Evolutionary conservation across 1,140 invertebrate genomes (phyloP).

Genomic region (fruit fly (Drosophila melanogaster)): DNA sequence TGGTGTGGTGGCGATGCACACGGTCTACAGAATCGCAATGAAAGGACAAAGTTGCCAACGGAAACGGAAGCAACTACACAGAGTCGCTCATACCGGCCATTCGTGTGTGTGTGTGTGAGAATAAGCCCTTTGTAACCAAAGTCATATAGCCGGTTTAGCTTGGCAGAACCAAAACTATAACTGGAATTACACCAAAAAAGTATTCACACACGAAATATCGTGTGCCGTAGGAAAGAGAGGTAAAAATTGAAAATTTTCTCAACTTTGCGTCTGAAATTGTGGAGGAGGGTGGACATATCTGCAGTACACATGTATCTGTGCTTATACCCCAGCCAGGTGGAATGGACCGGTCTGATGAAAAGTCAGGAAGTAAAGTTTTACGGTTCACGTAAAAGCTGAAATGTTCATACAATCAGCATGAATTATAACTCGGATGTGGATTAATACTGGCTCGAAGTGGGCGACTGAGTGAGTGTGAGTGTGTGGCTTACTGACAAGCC

Average conservation of each 20-base stretch:
- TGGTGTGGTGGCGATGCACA: slow-evolving; percentile 24
- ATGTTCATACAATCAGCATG: slow-evolving; percentile 83
- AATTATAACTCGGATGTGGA: slow-evolving; percentile 83
- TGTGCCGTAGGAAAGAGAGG: slow-evolving; percentile 30
- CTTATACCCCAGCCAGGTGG: slow-evolving; percentile 19
- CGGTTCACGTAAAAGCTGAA: slow-evolving; percentile 82
- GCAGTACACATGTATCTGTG: slow-evolving; percentile 34
- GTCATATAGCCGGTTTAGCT: slow-evolving; percentile 22
- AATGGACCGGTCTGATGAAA: slow-evolving; percentile 63
- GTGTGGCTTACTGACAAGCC: slow-evolving; percentile 46
- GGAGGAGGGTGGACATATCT: slow-evolving; percentile 17
- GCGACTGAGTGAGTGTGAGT: slow-evolving; percentile 6
- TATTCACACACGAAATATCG: slow-evolving; percentile 64
- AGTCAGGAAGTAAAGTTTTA: slow-evolving; percentile 82
- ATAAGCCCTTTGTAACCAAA: slow-evolving; percentile 62
- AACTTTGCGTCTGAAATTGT: slow-evolving; percentile 35
- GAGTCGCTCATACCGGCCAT: slow-evolving; percentile 35
- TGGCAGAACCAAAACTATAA: slow-evolving; percentile 63
- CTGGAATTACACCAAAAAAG: slow-evolving; percentile 72
- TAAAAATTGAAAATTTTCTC: slow-evolving; percentile 71
- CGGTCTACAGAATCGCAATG: slow-evolving; percentile 27
- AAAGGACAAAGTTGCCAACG: slow-evolving; percentile 78
- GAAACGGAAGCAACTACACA: slow-evolving; percentile 76
- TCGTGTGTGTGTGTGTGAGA: slow-evolving; percentile 19
- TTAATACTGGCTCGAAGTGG: slow-evolving; percentile 69